A percentile compares a stretch with the other conserved stretches of the same genome.
Conservation (phyloP, 2,888 invertebrate species). For the Cancer borealis region DNA sequence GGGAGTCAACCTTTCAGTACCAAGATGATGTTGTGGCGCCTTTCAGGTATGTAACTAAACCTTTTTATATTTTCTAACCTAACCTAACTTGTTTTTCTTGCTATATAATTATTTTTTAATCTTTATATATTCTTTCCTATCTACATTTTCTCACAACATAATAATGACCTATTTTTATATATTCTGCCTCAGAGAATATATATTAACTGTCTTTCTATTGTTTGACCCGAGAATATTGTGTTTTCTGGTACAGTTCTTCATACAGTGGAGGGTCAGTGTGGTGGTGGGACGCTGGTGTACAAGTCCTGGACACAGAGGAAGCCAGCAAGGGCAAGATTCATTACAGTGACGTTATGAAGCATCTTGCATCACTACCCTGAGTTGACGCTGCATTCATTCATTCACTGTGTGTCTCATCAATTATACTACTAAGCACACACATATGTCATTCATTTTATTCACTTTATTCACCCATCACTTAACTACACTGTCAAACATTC, state of each 20-base stretch:
- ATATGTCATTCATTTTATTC: neutral
- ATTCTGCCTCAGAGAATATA: neutral
- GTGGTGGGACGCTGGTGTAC: slow-evolving; percentile 70
- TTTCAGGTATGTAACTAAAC: slow-evolving; percentile 65
- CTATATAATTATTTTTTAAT: too few species aligned
- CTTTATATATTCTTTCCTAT: too few species aligned
- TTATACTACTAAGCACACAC: neutral
- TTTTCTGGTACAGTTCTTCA: slow-evolving; percentile 43
- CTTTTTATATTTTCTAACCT: neutral
- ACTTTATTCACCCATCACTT: neutral
- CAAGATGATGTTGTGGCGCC: slow-evolving; percentile 67
- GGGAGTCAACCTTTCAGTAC: slow-evolving; percentile 68
- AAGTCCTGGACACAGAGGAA: slow-evolving; percentile 59
- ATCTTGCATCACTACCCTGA: neutral
- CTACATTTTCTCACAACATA: too few species aligned
- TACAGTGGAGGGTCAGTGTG: slow-evolving; percentile 60
- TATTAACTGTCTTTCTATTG: neutral
- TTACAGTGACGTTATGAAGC: neutral
- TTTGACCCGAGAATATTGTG: neutral
- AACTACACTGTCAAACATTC: neutral
- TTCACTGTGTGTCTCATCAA: neutral
- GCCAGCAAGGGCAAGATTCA: neutral
- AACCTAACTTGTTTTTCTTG: neutral
- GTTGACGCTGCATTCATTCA: neutral
- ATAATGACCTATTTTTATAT: neutral